Conservation (phyloP, 2,888 invertebrate genomes). For the Beris chalybata region DNA sequence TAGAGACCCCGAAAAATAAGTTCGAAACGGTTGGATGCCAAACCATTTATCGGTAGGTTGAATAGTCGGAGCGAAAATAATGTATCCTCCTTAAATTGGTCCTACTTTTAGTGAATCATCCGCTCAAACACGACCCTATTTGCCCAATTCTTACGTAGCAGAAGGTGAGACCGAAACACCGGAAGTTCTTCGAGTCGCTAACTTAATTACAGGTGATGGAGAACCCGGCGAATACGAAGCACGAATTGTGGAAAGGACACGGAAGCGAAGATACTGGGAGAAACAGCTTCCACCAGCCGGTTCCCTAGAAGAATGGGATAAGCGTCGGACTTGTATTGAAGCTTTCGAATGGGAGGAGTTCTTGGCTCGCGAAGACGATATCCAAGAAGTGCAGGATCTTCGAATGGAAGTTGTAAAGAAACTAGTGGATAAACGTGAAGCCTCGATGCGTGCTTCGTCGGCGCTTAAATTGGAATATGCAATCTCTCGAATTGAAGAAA, state of each 20-base stretch:
- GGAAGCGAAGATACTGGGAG: constrained; percentile 68
- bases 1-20: constrained; percentile 5
- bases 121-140: constrained; percentile 51
- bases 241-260: constrained; percentile 68
- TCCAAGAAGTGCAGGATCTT: constrained; percentile 70
- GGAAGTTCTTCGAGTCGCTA: constrained; percentile 50
- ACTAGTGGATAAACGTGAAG: constrained; percentile 64
- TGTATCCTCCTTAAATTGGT: not conserved
- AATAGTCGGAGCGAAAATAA: too few relatives aligned
- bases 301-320: constrained; percentile 61
- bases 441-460: constrained; percentile 58
- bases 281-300: constrained; percentile 61
- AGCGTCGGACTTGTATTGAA: constrained; percentile 66
- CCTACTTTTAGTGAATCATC: constrained; percentile 50
- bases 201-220: constrained; percentile 45
- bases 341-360: constrained; percentile 84
- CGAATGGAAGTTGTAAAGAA: constrained; percentile 60
- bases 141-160: constrained; percentile 46
- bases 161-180: constrained; percentile 43
- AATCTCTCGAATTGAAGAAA: constrained; percentile 58
- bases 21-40: constrained; percentile 35
- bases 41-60: constrained; percentile 30
- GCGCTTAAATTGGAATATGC: constrained; percentile 59
- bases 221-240: constrained; percentile 52
- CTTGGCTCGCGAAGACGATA: constrained; percentile 79